Base-by-base conservation (phyloP, 1,140 invertebrate species). In the Cydia fagiglandana region DNA sequence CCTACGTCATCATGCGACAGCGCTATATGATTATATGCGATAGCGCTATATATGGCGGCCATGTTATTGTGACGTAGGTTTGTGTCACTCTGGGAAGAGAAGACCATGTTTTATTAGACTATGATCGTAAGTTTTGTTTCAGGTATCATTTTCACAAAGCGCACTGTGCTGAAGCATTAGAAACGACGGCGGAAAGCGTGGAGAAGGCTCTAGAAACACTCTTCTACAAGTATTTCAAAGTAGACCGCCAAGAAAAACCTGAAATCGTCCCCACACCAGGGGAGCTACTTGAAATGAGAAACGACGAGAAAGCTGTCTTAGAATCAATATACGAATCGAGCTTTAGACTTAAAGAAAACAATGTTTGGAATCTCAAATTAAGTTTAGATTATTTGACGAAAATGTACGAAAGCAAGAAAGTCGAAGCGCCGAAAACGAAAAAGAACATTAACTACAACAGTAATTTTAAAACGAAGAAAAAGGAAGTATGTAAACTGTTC, bases 81-180 rank as follows among this genome's bases (percentile, higher is more conserved):
- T n/a, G n/a, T n/a, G n/a, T n/a, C n/a, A n/a, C n/a, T n/a, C n/a
- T n/a, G n/a, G n/a, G n/a, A n/a, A n/a, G n/a, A n/a, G n/a, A n/a
- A n/a, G n/a, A n/a, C n/a, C n/a, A n/a, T n/a, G n/a, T n/a, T n/a
- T n/a, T n/a, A n/a, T n/a, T n/a, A n/a, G n/a, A n/a, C n/a, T n/a
- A n/a, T n/a, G n/a, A n/a, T n/a, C n/a, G n/a, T n/a, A n/a, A n/a
- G n/a, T 53, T 76, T 77, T 81, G 78, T 94, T 93, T 79, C 84
- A 95, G 94, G 87, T 96, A 95, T 84, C 95, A 96, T 68, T 97
- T 96, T 85, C 95, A 96, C 83, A 93, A 94, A 82, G 90, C 90
- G n/a, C 96, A 97, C 88, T 96, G 96, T 86, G 81, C 93, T 28
- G 96, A 97, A 93, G 96, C 96, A 20, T 94, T 96, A 78, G 89